Percentiles rank a stretch among this genome's conserved stretches.
phyloP scores from a whole-genome alignment of 2,113 vertebrate genomes.

The Serinus canaria region DNA sequence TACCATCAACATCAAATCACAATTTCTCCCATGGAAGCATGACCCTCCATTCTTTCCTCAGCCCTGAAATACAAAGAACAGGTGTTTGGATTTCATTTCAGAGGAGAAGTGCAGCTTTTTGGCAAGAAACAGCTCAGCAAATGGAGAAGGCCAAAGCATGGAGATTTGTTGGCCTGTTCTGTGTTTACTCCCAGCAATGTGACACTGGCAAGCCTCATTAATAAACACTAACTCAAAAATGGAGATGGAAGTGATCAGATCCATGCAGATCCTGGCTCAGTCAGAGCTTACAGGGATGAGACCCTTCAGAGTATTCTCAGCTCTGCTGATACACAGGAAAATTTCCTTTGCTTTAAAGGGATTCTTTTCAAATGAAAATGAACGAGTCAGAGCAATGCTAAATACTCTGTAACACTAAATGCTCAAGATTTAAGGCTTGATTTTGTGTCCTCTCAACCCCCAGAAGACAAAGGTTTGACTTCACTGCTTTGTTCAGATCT shows the following conservation, averaged over 20 bases:
- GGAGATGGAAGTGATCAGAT: neutral
- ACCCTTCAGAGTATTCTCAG: neutral
- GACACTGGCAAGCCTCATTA: neutral
- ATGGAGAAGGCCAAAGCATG: neutral
- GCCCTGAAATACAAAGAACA: conserved; percentile 57
- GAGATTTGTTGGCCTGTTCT: neutral
- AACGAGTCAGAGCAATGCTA: neutral
- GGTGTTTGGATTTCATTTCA: conserved; percentile 57
- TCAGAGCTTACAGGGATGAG: neutral
- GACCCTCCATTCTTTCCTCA: conserved; percentile 28
- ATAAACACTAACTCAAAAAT: neutral
- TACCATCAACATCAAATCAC: conserved; percentile 24
- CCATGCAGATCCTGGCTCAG: neutral
- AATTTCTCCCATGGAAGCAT: neutral
- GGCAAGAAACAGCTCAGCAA: conserved; percentile 24
- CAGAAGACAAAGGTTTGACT: neutral
- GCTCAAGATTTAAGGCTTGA: neutral
- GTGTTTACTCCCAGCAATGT: conserved; percentile 11
- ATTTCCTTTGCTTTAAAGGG: neutral
- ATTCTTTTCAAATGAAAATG: neutral
- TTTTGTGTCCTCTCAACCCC: neutral
- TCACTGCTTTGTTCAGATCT: neutral
- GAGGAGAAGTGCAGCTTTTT: conserved; percentile 63
- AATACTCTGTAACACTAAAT: neutral
- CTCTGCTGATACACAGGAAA: neutral